These are phyloP conservation scores for Macrostomum lignano DNA, from an alignment of 1,140 invertebrate genomes.

Conservation along the genomic window DNA sequence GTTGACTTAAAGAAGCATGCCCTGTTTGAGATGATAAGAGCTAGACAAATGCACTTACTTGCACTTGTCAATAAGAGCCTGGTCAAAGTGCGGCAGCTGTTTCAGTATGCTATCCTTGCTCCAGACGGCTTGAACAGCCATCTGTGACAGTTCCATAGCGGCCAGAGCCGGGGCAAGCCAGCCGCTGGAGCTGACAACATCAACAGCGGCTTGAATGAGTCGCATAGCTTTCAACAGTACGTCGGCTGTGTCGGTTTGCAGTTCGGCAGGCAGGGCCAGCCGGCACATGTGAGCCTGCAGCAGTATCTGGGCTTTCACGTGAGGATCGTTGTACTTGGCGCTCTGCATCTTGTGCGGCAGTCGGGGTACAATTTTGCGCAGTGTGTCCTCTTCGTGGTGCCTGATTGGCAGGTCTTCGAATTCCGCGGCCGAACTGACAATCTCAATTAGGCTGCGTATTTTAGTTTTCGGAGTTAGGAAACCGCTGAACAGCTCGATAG, in stretches of 20 bases:
- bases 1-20: background rate
- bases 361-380: conserved; percentile 44
- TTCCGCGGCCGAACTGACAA: conserved; percentile 83
- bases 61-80: conserved; percentile 62
- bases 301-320: conserved; percentile 78
- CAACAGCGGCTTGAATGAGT: conserved; percentile 87
- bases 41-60: conserved; percentile 40
- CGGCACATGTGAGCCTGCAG: conserved; percentile 79
- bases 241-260: conserved; percentile 76
- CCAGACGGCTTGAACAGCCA: conserved; percentile 99
- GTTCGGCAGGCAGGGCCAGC: conserved; percentile 64
- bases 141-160: conserved; percentile 95
- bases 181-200: conserved; percentile 83
- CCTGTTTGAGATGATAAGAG: background rate
- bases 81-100: conserved; percentile 73
- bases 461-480: conserved; percentile 90
- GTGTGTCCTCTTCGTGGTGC: conserved; percentile 66
- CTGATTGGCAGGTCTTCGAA: conserved; percentile 73
- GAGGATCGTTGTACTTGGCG: conserved; percentile 66
- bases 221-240: conserved; percentile 48
- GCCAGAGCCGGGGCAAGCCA: conserved; percentile 88
- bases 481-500: conserved; percentile 85
- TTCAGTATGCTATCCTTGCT: conserved; percentile 86
- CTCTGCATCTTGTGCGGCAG: conserved; percentile 46
- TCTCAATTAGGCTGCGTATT: conserved; percentile 75